Conservation (phyloP, 2,113 vertebrate genomes). For the Hypanus sabinus region DNA sequence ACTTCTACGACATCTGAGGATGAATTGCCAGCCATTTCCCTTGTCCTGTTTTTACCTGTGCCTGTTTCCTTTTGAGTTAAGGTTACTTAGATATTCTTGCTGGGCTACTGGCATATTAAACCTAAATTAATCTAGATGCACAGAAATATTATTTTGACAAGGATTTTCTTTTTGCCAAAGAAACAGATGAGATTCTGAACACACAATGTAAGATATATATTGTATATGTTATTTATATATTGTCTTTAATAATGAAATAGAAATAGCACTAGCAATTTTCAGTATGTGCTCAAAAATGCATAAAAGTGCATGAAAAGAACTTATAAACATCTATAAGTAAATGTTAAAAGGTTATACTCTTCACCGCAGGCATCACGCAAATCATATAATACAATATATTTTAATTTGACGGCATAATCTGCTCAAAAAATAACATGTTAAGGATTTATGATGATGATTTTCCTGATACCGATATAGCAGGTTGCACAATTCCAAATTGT, state of each 20-base stretch:
- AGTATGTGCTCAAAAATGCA: background rate
- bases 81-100: background rate
- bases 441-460: constrained; percentile 11
- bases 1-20: background rate
- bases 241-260: background rate
- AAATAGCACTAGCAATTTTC: background rate
- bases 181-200: background rate
- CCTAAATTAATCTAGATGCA: background rate
- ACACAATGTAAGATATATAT: background rate
- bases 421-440: background rate
- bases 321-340: background rate
- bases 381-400: background rate
- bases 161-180: background rate
- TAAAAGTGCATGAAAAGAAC: background rate
- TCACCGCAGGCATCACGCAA: background rate
- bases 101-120: background rate
- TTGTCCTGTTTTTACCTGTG: background rate
- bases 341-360: background rate
- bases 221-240: background rate
- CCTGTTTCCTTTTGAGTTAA: background rate
- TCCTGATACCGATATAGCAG: background rate
- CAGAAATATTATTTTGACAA: background rate
- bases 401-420: background rate
- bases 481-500: background rate
- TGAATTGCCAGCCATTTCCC: background rate